These are phyloP conservation scores for Alcis repandata DNA, from an alignment of 2,888 invertebrate species.

Conservation along the genomic window DNA sequence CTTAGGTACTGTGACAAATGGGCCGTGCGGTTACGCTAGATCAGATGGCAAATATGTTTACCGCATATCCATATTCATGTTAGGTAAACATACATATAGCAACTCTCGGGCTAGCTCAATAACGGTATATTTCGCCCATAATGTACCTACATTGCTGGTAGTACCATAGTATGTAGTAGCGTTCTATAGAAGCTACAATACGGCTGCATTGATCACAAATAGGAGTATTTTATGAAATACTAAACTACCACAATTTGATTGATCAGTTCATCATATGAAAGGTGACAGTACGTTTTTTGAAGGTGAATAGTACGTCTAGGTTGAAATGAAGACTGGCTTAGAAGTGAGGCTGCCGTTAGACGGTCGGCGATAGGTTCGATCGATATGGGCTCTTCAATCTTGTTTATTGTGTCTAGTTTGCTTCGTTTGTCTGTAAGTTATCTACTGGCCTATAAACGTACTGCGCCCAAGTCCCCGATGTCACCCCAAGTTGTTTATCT, in stretches of 20 bases:
- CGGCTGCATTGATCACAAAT: too few relatives aligned
- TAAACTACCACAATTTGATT: too few relatives aligned
- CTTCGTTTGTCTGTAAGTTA: constrained; percentile 36
- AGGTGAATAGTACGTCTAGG: background rate
- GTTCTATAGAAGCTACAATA: background rate
- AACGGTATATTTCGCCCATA: background rate
- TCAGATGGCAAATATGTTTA: constrained; percentile 16
- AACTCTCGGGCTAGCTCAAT: background rate
- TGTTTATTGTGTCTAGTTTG: background rate
- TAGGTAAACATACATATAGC: background rate
- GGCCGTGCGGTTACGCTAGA: constrained; percentile 11
- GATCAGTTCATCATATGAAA: background rate
- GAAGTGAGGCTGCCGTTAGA: too few relatives aligned
- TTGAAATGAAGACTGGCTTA: background rate
- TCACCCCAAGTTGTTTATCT: constrained; percentile 73
- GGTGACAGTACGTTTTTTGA: background rate
- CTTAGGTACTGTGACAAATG: constrained; percentile 11
- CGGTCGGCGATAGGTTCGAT: background rate
- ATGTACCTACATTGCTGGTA: background rate
- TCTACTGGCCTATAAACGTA: constrained; percentile 32
- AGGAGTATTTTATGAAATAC: too few relatives aligned
- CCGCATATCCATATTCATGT: constrained; percentile 7
- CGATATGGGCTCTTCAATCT: background rate
- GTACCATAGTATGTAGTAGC: too few relatives aligned
- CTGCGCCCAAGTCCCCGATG: constrained; percentile 32